Evolutionary conservation across 2,888 invertebrate species (phyloP), one percentile per base, ranked within the genome.

Genomic region (Hirtodrosophila alboralis): DNA sequence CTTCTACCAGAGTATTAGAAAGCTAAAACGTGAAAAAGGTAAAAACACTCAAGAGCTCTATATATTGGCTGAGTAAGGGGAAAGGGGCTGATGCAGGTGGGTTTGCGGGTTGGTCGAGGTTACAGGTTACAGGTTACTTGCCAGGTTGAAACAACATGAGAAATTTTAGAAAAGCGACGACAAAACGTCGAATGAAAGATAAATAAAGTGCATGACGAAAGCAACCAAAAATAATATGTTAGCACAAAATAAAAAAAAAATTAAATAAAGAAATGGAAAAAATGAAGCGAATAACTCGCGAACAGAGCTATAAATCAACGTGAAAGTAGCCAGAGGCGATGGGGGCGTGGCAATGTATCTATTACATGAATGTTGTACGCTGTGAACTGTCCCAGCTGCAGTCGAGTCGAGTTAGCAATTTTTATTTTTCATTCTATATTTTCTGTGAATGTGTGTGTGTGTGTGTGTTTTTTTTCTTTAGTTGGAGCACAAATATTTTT

Each of bases 151-250:
- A 80, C 70, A 84, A 85, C 84, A 81, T 63, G 80, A 67, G 67
- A 43, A 71, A 79, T 83, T 85, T 83, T 85, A 85, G 86, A 84
- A 66, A 70, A 80, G 65, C 70, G 77, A 80, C 75, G 83, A 83
- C 80, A 77, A 77, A 85, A 86, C 70, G 83, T 86, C 86, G 84
- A 83, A 83, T 86, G 83, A 86, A 83, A 86, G 84, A 86, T 83
- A 83, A 83, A 83, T 83, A 83, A 76, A 76, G 81, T 62, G 60
- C 67, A 67, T 60, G 44, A 23, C 45, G 58, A 36, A 49, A 62
- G 37, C 43, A 41, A 61, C 54, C 45, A 53, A 45, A 72, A 45
- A 58, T 67, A 69, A 83, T 83, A 80, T 67, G 61, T 71, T 70
- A 48, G n/a, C n/a, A n/a, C n/a, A n/a, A n/a, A n/a, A n/a, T n/a